Evolutionary conservation across 1,140 invertebrate species (phyloP).

Genomic region (Periplaneta americana): DNA sequence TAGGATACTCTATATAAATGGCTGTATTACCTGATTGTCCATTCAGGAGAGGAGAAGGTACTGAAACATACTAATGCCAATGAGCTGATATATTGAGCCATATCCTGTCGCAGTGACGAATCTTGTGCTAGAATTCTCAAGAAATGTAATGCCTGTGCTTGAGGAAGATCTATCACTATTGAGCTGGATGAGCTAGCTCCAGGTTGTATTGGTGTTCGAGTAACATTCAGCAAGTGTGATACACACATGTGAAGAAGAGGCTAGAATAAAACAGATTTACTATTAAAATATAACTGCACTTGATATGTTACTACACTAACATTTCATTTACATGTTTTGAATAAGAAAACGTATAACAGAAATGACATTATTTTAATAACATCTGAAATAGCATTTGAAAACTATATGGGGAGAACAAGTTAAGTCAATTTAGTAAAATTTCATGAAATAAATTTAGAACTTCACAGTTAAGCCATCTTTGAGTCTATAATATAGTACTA

Average conservation of each 20-base stretch:
- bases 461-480: too few species aligned
- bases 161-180: constrained; percentile 29
- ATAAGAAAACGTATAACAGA: too few species aligned
- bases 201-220: background rate
- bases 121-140: constrained; percentile 46
- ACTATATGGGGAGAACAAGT: too few species aligned
- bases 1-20: background rate
- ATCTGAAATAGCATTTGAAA: too few species aligned
- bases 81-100: constrained; percentile 39
- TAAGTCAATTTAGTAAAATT: too few species aligned
- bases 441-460: too few species aligned
- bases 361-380: too few species aligned
- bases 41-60: constrained; percentile 45
- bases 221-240: background rate
- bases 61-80: constrained; percentile 42
- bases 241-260: background rate
- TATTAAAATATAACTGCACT: too few species aligned
- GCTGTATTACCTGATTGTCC: constrained; percentile 44
- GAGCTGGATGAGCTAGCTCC: background rate
- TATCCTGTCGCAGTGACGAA: constrained; percentile 39
- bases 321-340: too few species aligned
- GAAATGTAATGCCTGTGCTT: constrained; percentile 46
- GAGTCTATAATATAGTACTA: too few species aligned
- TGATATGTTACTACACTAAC: too few species aligned
- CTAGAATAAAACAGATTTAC: constrained; percentile 1